A percentile compares a stretch with the other conserved stretches of the same genome.
These are phyloP conservation scores for Ammospiza maritima DNA, from an alignment of 2,797 vertebrate species.

Conservation along the genomic window DNA sequence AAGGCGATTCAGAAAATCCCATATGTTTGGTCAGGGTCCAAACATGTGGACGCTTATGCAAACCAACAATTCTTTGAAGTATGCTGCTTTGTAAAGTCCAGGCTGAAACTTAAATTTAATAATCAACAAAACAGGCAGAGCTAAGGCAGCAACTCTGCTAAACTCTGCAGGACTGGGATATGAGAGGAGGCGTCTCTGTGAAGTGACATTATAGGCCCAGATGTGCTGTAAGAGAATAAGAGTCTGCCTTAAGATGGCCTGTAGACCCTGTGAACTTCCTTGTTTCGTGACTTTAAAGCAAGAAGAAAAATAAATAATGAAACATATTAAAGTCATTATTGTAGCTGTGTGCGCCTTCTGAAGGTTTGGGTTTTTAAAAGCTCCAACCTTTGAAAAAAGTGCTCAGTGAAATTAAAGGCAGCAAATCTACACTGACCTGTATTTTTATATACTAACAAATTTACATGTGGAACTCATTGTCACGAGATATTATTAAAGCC, in stretches of 20 bases:
- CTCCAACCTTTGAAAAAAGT: slow-evolving; percentile 23
- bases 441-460: slow-evolving; percentile 54
- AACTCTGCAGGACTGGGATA: slow-evolving; percentile 9
- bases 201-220: slow-evolving; percentile 61
- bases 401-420: slow-evolving; percentile 43
- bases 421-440: slow-evolving; percentile 31
- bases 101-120: slow-evolving; percentile 58
- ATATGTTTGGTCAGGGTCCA: slow-evolving; percentile 63
- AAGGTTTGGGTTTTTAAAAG: background rate
- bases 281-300: slow-evolving; percentile 52
- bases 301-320: slow-evolving; percentile 60
- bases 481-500: slow-evolving; percentile 46
- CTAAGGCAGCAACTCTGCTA: slow-evolving; percentile 39
- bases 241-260: slow-evolving; percentile 42
- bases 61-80: slow-evolving; percentile 67
- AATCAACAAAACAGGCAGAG: slow-evolving; percentile 56
- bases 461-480: slow-evolving; percentile 65
- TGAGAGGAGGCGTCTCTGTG: slow-evolving; percentile 56
- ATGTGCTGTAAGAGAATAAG: slow-evolving; percentile 53
- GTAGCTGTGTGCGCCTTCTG: background rate
- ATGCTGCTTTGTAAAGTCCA: slow-evolving; percentile 25
- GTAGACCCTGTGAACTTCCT: slow-evolving; percentile 57
- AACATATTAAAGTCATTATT: slow-evolving; percentile 60
- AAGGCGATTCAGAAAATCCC: slow-evolving; percentile 32
- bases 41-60: slow-evolving; percentile 56